A percentile compares a stretch with the other conserved stretches of the same genome.
Conservation (phyloP, 53 echinoderm and acorn worm genomes). For the Paracentrotus lividus region DNA sequence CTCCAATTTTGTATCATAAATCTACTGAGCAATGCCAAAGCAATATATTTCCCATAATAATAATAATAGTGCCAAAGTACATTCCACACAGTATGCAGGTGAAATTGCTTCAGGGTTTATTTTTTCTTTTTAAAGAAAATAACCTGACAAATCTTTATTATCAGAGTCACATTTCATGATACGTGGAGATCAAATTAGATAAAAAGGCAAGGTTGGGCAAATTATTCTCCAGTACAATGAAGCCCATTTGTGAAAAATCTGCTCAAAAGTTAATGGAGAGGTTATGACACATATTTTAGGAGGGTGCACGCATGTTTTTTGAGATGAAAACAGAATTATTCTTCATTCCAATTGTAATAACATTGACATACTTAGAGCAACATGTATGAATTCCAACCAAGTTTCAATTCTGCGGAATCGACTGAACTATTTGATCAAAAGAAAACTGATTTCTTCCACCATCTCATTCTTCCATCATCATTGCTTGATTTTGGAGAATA, state of each 20-base stretch:
- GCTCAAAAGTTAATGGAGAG: constrained; percentile 7
- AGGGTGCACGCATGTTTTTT: not conserved
- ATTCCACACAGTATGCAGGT: constrained; percentile 13
- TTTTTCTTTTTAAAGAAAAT: not conserved
- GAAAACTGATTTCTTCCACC: constrained; percentile 27
- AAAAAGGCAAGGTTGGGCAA: constrained; percentile 21
- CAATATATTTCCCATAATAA: not conserved
- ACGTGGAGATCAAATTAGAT: not conserved
- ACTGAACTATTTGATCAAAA: constrained; percentile 42
- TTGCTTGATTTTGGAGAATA: constrained; percentile 12
- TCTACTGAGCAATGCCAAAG: not conserved
- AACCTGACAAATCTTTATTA: not conserved
- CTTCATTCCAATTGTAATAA: not conserved
- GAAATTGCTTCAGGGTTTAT: not conserved
- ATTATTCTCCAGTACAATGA: not conserved
- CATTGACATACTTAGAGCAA: constrained; percentile 11
- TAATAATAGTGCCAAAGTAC: constrained; percentile 13
- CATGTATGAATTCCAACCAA: constrained; percentile 11
- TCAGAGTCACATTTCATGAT: constrained; percentile 17
- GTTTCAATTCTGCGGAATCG: not conserved
- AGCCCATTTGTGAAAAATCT: constrained; percentile 6
- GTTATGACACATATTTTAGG: not conserved
- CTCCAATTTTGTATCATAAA: not conserved
- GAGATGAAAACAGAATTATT: not conserved
- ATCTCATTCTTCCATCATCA: not conserved